Evolutionary conservation across 2,113 vertebrate genomes (phyloP).

Genomic region (Rhizomys pruinosus): DNA sequence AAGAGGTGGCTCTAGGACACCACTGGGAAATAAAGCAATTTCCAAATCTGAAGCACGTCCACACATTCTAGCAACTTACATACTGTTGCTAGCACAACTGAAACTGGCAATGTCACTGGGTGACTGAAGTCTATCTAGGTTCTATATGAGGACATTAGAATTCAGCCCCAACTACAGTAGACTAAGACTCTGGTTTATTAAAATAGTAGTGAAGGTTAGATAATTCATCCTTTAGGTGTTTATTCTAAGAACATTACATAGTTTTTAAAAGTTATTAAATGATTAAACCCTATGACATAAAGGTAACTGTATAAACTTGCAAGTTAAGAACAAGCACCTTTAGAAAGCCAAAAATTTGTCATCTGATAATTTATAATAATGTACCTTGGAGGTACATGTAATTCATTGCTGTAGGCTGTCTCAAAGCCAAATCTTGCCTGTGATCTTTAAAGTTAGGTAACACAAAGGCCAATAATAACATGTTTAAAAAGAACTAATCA

Average conservation of each 20-base stretch:
- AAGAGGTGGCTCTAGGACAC: neutral
- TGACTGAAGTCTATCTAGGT: conserved; percentile 37
- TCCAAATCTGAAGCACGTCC: neutral
- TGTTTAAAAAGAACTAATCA: conserved; percentile 43
- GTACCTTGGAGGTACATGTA: conserved; percentile 24
- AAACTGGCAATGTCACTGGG: neutral
- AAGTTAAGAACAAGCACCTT: conserved; percentile 14
- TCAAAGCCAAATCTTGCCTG: conserved; percentile 51
- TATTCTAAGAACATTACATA: conserved; percentile 42
- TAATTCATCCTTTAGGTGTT: conserved; percentile 51
- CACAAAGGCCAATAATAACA: conserved; percentile 57
- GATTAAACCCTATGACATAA: conserved; percentile 47
- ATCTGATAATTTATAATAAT: conserved; percentile 17
- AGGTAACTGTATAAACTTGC: conserved; percentile 36
- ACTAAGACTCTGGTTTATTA: conserved; percentile 18
- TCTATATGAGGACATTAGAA: neutral
- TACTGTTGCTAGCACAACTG: neutral
- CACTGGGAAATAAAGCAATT: neutral
- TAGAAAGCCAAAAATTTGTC: conserved; percentile 41
- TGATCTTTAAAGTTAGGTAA: conserved; percentile 47
- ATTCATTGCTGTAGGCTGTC: conserved; percentile 8
- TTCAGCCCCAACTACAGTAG: neutral
- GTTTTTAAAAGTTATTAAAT: conserved; percentile 36
- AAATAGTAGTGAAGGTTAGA: conserved; percentile 30
- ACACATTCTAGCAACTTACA: neutral